Evolutionary conservation across 2,888 invertebrate genomes (phyloP).

Genomic region (Ommatoiulus sabulosus): DNA sequence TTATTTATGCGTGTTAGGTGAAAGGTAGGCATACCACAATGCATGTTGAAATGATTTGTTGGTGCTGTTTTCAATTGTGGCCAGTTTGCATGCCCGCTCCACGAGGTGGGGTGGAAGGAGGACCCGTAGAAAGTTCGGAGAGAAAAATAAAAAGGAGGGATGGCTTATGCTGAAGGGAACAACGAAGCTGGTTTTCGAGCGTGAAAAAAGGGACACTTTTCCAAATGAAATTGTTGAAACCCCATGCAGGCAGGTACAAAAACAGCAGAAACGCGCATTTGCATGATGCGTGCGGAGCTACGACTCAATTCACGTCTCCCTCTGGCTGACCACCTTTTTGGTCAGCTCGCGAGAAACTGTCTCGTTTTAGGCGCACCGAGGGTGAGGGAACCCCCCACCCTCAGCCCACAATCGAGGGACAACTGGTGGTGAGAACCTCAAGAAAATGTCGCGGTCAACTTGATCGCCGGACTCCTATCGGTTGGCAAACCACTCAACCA

Average conservation of each 20-base stretch:
- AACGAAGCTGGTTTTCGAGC: neutral
- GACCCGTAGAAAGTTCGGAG: neutral
- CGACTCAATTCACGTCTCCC: constrained; percentile 17
- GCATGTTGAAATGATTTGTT: constrained; percentile 49
- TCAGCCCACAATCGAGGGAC: neutral
- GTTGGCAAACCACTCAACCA: constrained; percentile 51
- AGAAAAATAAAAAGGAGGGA: neutral
- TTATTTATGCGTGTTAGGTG: constrained; percentile 51
- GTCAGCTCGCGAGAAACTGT: neutral
- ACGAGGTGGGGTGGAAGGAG: neutral
- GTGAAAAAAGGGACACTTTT: constrained; percentile 32
- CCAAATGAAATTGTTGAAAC: neutral
- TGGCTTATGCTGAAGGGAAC: neutral
- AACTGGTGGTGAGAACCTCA: constrained; percentile 49
- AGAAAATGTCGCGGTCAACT: constrained; percentile 37
- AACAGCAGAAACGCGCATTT: neutral
- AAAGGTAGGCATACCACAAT: constrained; percentile 50
- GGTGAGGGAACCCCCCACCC: neutral
- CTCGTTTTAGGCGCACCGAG: neutral
- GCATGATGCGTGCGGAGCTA: neutral
- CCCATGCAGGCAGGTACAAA: constrained; percentile 34
- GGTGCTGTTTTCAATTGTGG: constrained; percentile 33
- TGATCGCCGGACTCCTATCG: constrained; percentile 33
- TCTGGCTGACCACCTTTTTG: constrained; percentile 18
- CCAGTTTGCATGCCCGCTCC: neutral